Percentiles rank a stretch among this genome's conserved stretches.
These are phyloP conservation scores for Sardina pilchardus DNA, from an alignment of 2,113 vertebrate species.

Conservation along the genomic window DNA sequence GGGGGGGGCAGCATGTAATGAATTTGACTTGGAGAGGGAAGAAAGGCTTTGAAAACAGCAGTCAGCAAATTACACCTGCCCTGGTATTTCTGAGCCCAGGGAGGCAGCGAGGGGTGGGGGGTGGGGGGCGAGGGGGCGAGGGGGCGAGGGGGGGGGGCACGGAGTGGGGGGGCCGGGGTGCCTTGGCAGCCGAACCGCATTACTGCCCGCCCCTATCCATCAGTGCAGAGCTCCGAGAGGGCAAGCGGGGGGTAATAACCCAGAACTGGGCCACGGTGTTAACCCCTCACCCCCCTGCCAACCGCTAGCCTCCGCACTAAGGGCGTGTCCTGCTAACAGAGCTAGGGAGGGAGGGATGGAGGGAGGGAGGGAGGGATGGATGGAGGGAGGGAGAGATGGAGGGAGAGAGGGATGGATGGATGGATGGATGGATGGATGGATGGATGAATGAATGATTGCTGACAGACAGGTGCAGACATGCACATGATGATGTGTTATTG, in stretches of 20 bases:
- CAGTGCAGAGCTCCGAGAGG: slow-evolving; percentile 13
- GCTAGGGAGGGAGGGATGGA: not conserved
- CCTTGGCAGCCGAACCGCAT: slow-evolving; percentile 26
- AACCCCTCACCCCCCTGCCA: slow-evolving; percentile 24
- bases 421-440: not conserved
- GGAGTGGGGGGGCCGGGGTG: not conserved
- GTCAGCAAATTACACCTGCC: slow-evolving; percentile 43
- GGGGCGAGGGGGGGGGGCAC: not conserved
- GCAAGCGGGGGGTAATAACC: slow-evolving; percentile 11
- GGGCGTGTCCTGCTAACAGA: not conserved
- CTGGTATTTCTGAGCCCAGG: slow-evolving; percentile 19
- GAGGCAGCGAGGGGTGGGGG: slow-evolving; percentile 10
- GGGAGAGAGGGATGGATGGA: not conserved
- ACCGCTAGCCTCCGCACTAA: not conserved
- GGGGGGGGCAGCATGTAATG: slow-evolving; percentile 26
- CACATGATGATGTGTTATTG: not conserved
- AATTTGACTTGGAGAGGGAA: slow-evolving; percentile 35
- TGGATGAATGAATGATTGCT: not conserved
- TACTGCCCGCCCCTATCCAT: slow-evolving; percentile 26
- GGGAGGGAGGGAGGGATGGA: not conserved
- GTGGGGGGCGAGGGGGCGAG: not conserved
- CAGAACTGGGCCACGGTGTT: slow-evolving; percentile 26
- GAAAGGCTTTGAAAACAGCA: slow-evolving; percentile 33
- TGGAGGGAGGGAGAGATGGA: not conserved
- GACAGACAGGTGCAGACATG: not conserved